phyloP scores from a whole-genome alignment of 2,888 invertebrate genomes.

The Clanis bilineata region DNA sequence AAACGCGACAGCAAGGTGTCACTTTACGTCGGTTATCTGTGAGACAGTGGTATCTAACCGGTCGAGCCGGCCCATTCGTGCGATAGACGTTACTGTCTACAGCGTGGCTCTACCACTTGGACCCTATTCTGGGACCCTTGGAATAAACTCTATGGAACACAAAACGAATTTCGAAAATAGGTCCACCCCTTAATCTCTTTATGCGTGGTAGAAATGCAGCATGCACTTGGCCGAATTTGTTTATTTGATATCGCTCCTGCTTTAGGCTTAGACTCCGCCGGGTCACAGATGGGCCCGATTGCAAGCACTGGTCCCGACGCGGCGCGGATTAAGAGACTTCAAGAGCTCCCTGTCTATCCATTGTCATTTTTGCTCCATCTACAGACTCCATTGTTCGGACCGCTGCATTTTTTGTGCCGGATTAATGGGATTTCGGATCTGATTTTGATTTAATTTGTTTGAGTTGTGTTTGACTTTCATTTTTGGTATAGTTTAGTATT shows the following conservation, averaged over 20 bases:
- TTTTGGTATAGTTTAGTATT: not conserved
- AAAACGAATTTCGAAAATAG: too few species aligned
- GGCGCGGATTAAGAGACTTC: slow-evolving; percentile 35
- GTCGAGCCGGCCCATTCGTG: too few species aligned
- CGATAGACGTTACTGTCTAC: too few species aligned
- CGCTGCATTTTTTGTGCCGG: slow-evolving; percentile 11
- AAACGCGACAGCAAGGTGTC: too few species aligned
- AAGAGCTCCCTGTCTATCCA: slow-evolving; percentile 26
- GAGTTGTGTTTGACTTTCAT: not conserved
- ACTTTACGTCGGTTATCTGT: too few species aligned
- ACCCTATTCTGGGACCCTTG: too few species aligned
- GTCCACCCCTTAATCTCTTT: too few species aligned
- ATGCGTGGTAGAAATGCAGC: too few species aligned
- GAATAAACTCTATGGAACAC: too few species aligned
- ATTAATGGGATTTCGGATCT: slow-evolving; percentile 12
- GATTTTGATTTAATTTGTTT: slow-evolving; percentile 6
- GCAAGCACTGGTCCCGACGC: slow-evolving; percentile 22
- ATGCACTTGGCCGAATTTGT: too few species aligned
- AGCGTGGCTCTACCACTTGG: too few species aligned
- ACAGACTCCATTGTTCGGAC: slow-evolving; percentile 23
- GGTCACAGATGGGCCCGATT: slow-evolving; percentile 39
- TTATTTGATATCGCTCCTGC: not conserved
- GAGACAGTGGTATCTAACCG: too few species aligned
- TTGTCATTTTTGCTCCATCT: slow-evolving; percentile 31
- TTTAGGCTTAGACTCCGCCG: not conserved